phyloP scores from a whole-genome alignment of 2,797 vertebrate species.

The Chromobotia macracanthus region DNA sequence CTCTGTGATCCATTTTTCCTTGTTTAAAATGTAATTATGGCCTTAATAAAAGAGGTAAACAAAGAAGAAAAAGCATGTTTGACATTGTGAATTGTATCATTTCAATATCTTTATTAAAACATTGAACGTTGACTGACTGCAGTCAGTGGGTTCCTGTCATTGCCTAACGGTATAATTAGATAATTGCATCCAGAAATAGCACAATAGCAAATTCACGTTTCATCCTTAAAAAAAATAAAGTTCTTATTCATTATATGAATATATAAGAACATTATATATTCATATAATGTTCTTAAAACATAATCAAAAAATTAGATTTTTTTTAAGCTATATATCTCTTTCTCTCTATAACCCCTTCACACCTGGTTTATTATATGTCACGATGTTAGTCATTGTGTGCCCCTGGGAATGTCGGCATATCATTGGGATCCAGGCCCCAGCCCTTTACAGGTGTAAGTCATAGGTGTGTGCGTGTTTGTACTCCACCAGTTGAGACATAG shows the following conservation, averaged over 20 bases:
- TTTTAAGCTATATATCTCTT: slow-evolving; percentile 56
- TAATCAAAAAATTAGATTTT: slow-evolving; percentile 8
- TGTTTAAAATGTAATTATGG: background rate
- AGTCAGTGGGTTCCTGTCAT: background rate
- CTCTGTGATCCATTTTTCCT: background rate
- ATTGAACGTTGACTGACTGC: slow-evolving; percentile 17
- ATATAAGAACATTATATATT: too few relatives aligned
- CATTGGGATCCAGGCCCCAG: slow-evolving; percentile 57
- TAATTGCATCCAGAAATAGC: slow-evolving; percentile 11
- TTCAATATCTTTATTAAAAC: slow-evolving; percentile 47
- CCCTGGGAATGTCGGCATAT: slow-evolving; percentile 67
- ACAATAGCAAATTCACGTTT: slow-evolving; percentile 14
- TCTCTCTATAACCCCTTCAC: slow-evolving; percentile 64
- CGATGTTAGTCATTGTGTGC: slow-evolving; percentile 76
- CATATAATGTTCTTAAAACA: slow-evolving; percentile 30
- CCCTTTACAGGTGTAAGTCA: slow-evolving; percentile 69
- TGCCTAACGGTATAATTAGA: background rate
- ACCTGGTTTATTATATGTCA: slow-evolving; percentile 69
- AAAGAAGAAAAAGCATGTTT: background rate
- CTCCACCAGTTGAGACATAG: slow-evolving; percentile 14
- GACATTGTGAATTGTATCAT: background rate
- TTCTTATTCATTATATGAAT: too few relatives aligned
- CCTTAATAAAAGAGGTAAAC: background rate
- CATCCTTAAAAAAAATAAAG: background rate
- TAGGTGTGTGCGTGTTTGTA: slow-evolving; percentile 55